phyloP scores from a whole-genome alignment of 2,888 invertebrate species.

The Lycophotia porphyrea region DNA sequence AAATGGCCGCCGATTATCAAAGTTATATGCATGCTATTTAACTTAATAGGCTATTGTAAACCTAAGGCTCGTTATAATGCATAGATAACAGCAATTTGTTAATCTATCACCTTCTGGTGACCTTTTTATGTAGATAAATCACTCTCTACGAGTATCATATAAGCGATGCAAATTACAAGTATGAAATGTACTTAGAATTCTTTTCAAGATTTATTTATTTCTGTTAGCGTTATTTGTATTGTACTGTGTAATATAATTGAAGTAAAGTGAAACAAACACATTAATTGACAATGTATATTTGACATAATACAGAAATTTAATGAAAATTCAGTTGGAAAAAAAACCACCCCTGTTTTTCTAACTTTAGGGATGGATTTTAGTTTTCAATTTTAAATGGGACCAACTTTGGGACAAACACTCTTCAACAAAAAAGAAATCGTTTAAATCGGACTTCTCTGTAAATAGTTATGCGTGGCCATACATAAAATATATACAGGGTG shows the following conservation, averaged over 20 bases:
- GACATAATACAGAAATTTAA: neutral
- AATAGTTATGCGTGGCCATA: too few species aligned
- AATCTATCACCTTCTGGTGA: constrained; percentile 32
- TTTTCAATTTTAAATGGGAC: too few species aligned
- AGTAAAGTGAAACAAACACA: neutral
- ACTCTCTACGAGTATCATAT: neutral
- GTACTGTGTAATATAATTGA: neutral
- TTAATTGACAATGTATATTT: neutral
- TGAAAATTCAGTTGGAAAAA: too few species aligned
- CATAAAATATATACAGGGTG: too few species aligned
- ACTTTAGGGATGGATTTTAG: too few species aligned
- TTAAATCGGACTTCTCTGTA: too few species aligned
- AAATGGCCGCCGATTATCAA: constrained; percentile 7
- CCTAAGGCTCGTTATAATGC: constrained; percentile 24
- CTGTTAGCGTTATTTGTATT: neutral
- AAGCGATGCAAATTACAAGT: neutral
- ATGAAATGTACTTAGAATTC: neutral
- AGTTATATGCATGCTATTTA: constrained; percentile 23
- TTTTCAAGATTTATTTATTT: constrained; percentile 14
- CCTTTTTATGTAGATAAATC: constrained; percentile 2
- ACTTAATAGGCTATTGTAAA: constrained; percentile 50
- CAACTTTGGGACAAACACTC: too few species aligned
- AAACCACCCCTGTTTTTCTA: too few species aligned
- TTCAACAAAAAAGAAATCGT: too few species aligned
- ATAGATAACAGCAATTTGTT: constrained; percentile 47